These are phyloP conservation scores for Drosophila lini DNA, from an alignment of 1,140 invertebrate species.

Conservation along the genomic window DNA sequence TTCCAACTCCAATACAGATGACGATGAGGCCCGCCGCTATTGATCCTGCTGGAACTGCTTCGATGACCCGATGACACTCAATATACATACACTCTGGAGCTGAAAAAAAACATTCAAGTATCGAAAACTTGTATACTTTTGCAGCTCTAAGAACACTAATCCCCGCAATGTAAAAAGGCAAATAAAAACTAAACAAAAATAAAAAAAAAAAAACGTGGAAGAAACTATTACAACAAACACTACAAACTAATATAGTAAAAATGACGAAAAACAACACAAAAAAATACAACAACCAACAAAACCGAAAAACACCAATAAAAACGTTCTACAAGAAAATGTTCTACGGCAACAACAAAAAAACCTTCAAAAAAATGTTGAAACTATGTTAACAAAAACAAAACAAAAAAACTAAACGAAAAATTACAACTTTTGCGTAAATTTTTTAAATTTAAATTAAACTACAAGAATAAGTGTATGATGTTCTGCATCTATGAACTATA, in stretches of 20 bases:
- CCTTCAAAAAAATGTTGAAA: conserved; percentile 62
- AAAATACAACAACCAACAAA: conserved; percentile 51
- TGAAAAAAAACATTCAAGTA: background rate
- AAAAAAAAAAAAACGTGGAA: conserved; percentile 25
- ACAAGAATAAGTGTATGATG: conserved; percentile 14
- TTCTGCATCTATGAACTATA: conserved; percentile 17
- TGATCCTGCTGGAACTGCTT: conserved; percentile 56
- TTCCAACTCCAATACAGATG: conserved; percentile 74
- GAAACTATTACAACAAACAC: conserved; percentile 73
- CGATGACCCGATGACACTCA: conserved; percentile 37
- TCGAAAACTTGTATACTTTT: background rate
- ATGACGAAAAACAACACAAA: conserved; percentile 30
- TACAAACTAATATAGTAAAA: conserved; percentile 64
- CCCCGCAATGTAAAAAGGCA: conserved; percentile 71
- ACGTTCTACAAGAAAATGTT: conserved; percentile 66
- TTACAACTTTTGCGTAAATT: conserved; percentile 47
- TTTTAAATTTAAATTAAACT: conserved; percentile 46
- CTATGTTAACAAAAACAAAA: conserved; percentile 61
- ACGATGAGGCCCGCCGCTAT: conserved; percentile 72
- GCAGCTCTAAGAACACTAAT: conserved; percentile 24
- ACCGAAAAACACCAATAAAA: conserved; percentile 46
- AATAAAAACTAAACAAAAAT: conserved; percentile 7
- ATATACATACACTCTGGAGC: conserved; percentile 13
- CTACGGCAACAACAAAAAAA: conserved; percentile 44
- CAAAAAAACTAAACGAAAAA: conserved; percentile 26